Evolutionary conservation across 2,797 vertebrate genomes (phyloP), one percentile per base, ranked within the genome.

Genomic region (Phrynocephalus guinanensis): DNA sequence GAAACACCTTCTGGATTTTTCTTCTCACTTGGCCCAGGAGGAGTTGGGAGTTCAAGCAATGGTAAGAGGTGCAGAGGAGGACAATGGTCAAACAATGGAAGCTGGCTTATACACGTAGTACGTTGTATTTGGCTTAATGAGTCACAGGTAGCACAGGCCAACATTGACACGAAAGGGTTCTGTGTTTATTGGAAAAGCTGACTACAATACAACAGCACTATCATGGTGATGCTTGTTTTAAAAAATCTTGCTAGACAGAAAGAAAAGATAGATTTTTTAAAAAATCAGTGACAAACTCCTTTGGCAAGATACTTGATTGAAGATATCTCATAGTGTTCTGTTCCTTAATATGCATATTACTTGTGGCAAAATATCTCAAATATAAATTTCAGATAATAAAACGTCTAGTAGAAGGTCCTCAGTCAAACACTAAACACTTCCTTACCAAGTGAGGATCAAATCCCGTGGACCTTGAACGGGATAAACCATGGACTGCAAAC

Each of bases 301-400:
- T 88, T 92, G 87, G 93, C 90, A 79, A 93, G 91, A 94, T 38
- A 70, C 30, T 92, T 70, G 71, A 91, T 26, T 30, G 86, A 92
- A 90, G 90, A 93, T 63, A 86, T 71, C 83, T 92, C 93, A 90
- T 79, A 91, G 89, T 90, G 87, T 91, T 95, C 77, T 92, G 90
- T 94, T 92, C 92, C 90, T 93, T 89, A 87, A 92, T 93, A 91
- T 91, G 90, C 90, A 92, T 93, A 90, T 89, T 90, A 92, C 94
- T 93, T 72, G 91, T 93, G 90, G 91, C 92, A 94, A 95, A 94
- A 93, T 86, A 92, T 94, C 92, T 93, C 91, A 93, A 92, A 94
- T 90, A 91, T 93, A 94, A 88, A 94, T 90, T 93, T 91, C 91
- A 81, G 91, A 88, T 96, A 92, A 93, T 92, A 93, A 94, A 94